Evolutionary conservation across 2,113 vertebrate genomes (phyloP), one percentile per base, ranked within the genome.

Genomic region (Cyprinus carpio): DNA sequence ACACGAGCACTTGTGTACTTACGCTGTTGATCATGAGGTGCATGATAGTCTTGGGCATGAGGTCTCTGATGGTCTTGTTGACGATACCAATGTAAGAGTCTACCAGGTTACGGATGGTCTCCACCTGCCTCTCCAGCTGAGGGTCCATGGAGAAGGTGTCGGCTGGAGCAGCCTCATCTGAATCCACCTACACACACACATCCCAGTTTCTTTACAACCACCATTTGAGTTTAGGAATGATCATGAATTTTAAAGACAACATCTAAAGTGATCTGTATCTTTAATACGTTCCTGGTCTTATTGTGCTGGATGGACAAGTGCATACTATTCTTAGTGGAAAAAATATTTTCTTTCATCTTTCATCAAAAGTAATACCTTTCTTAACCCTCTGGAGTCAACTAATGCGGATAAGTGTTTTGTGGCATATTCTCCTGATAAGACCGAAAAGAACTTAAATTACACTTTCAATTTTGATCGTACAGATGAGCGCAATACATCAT

Each of bases 21-120:
- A 99, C 98, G 0, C 94, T 99, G 90, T 99, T 98, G 90, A 99
- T 99, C 98, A 99, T 99, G 90, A 99, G 95, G 92, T 99, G 97
- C 97, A 99, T 99, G 91, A 99, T 99, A 91, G 97, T 98, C 93
- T 99, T 99, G 94, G 98, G 98, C 94, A 99, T 96, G 84, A 99
- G 96, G 92, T 99, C 98, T 0, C 96, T 94, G 93, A 98, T 97
- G 93, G 97, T 96, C 92, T 99, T 99, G 94, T 99, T 99, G 94
- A 99, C 96, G 89, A 99, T 99, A 69, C 93, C 89, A 0, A 95
- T 98, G 51, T 99, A 99, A 0, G 98, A 99, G 83, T 99, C 98
- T 86, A 99, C 98, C 11, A 99, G 95, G 93, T 99, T 99, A 18
- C 97, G 96, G 87, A 99, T 99, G 78, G 98, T 99, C 87, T 99